These are phyloP conservation scores for Hippoglossus stenolepis DNA, from an alignment of 2,113 vertebrate species.

Conservation along the genomic window DNA sequence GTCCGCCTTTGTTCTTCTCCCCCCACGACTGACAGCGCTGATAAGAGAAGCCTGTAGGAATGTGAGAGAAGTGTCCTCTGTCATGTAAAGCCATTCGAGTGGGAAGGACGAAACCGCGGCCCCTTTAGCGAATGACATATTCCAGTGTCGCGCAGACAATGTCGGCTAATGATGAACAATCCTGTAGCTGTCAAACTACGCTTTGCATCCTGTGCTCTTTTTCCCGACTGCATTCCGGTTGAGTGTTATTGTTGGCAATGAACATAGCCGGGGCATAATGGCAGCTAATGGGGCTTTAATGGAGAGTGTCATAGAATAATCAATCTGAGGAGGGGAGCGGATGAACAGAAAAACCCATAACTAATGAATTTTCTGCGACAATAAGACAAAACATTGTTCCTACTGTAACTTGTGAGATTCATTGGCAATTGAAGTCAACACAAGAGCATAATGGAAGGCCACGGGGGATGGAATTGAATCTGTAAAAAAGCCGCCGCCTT, in stretches of 20 bases:
- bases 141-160: slow-evolving; percentile 65
- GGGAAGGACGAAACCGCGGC: slow-evolving; percentile 44
- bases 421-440: slow-evolving; percentile 37
- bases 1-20: slow-evolving; percentile 36
- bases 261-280: slow-evolving; percentile 70
- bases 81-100: slow-evolving; percentile 63
- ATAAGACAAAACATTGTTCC: slow-evolving; percentile 57
- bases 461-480: slow-evolving; percentile 42
- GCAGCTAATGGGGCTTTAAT: slow-evolving; percentile 78
- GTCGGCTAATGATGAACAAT: slow-evolving; percentile 74
- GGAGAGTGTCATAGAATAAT: slow-evolving; percentile 73
- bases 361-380: slow-evolving; percentile 66
- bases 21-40: slow-evolving; percentile 47
- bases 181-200: slow-evolving; percentile 65
- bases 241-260: slow-evolving; percentile 71
- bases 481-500: slow-evolving; percentile 30
- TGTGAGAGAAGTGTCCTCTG: slow-evolving; percentile 55
- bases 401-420: slow-evolving; percentile 37
- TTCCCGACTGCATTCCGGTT: slow-evolving; percentile 44
- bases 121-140: slow-evolving; percentile 63
- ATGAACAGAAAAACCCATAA: slow-evolving; percentile 51
- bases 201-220: slow-evolving; percentile 46
- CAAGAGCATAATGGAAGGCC: slow-evolving; percentile 32
- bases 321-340: slow-evolving; percentile 56
- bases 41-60: slow-evolving; percentile 59